Base-by-base conservation (phyloP, 2,888 invertebrate species). In the Antitype chi region DNA sequence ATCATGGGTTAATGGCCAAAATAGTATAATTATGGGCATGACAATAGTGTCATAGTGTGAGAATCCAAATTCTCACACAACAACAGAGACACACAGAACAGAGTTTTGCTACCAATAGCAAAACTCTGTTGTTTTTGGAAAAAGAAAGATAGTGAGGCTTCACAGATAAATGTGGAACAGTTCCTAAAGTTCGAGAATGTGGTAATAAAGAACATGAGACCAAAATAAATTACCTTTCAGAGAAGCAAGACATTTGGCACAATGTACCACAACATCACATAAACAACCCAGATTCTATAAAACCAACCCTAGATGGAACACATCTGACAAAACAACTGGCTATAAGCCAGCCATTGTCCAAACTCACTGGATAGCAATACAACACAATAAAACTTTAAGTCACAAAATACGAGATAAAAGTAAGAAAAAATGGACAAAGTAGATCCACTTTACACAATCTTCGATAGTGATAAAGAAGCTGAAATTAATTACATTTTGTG, bases 261-360 rank as follows among this genome's bases (percentile, higher is more conserved):
- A 43, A 20, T n/a, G n/a, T 13, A 43, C 55, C 17, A 32, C 32
- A 57, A 28, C 28, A 70, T 53, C 25, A 20, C 57, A 67, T 23
- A 47, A 60, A 71, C 49, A 71, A 63, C n/a, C 68, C 38, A 67
- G 59, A 84, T 66, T 60, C 32, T 70, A 78, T 84, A 63, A 74
- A 74, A 67, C 43, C 62, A 57, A 63, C 15, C 47, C 49, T 25
- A 43, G n/a, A 63, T 38, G n/a, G 32, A 57, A 52, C 25, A 38
- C 38, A 55, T 59, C 15, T 57, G n/a, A 75, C 62, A 72, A 72
- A 69, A 70, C 60, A 64, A 84, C 69, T 80, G 85, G 85, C 69
- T 38, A 55, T 72, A 59, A 70, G 85, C 82, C 82, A 82, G 59
- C 32, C 25, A 63, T 57, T 75, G 69, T 85, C 38, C 49, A 72